A percentile compares a stretch with the other conserved stretches of the same genome.
phyloP scores from a whole-genome alignment of 2,113 vertebrate species.

The Oncorhynchus tshawytscha region DNA sequence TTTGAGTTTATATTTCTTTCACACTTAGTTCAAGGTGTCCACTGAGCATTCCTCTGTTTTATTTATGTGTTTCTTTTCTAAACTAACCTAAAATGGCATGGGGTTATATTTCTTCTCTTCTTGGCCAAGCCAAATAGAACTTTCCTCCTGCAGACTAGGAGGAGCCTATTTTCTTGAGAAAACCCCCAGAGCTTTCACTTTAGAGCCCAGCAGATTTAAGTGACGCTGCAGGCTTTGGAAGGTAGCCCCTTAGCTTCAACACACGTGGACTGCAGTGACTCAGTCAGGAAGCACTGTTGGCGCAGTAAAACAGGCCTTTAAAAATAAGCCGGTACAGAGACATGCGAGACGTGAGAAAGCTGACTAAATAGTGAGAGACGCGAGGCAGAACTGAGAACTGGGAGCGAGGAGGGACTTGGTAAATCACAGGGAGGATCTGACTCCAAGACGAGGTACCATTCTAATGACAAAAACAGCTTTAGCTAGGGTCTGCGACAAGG shows the following conservation, averaged over 20 bases:
- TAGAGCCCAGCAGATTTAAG: constrained; percentile 23
- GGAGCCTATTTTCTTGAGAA: constrained; percentile 48
- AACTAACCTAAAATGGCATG: not conserved
- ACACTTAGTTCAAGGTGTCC: constrained; percentile 40
- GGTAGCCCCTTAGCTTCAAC: constrained; percentile 40
- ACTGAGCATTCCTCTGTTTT: constrained; percentile 39
- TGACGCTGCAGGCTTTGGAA: constrained; percentile 48
- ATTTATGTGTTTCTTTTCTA: not conserved
- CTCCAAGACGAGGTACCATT: not conserved
- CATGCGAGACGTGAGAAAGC: constrained; percentile 5
- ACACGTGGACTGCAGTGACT: constrained; percentile 25
- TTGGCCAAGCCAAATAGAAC: constrained; percentile 63
- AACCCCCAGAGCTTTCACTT: constrained; percentile 46
- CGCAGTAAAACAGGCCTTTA: constrained; percentile 17
- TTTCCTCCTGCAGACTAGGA: constrained; percentile 53
- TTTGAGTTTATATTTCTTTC: constrained; percentile 21
- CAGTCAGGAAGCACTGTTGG: constrained; percentile 26
- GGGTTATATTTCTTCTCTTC: not conserved
- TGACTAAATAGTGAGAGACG: constrained; percentile 7
- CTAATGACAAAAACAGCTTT: too few species aligned
- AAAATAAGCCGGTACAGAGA: constrained; percentile 18
- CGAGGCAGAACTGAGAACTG: constrained; percentile 10
- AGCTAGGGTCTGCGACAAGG: too few species aligned
- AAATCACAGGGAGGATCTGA: constrained; percentile 11
- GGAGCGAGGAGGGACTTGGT: constrained; percentile 10